phyloP scores from a whole-genome alignment of 1,140 invertebrate genomes.

The Drosophila simulans region DNA sequence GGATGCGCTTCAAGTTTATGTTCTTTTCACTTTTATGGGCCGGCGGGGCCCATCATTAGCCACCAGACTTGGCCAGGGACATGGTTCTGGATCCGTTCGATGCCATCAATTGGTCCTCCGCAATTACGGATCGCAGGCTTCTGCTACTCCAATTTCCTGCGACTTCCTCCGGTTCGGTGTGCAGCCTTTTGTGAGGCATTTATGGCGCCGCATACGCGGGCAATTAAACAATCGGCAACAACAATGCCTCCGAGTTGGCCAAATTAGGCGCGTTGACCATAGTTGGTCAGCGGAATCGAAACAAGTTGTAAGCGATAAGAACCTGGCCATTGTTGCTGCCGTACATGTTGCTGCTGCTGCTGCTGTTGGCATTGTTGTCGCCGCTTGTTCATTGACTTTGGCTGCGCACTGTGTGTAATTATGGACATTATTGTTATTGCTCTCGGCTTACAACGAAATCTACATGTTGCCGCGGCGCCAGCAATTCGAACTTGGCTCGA shows the following conservation, averaged over 20 bases:
- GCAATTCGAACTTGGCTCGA: slow-evolving; percentile 26
- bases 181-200: slow-evolving; percentile 54
- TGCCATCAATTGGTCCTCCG: slow-evolving; percentile 26
- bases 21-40: slow-evolving; percentile 71
- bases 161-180: background rate
- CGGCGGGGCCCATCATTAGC: slow-evolving; percentile 60
- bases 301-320: slow-evolving; percentile 81
- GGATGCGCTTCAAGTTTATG: slow-evolving; percentile 44
- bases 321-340: slow-evolving; percentile 47
- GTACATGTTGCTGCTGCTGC: slow-evolving; percentile 22
- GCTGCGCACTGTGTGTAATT: slow-evolving; percentile 56
- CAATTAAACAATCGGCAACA: slow-evolving; percentile 79
- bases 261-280: slow-evolving; percentile 75
- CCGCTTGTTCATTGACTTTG: slow-evolving; percentile 62
- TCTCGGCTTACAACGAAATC: slow-evolving; percentile 45
- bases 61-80: slow-evolving; percentile 40
- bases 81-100: slow-evolving; percentile 38
- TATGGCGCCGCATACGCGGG: slow-evolving; percentile 78
- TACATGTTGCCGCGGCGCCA: slow-evolving; percentile 54
- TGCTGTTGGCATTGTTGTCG: slow-evolving; percentile 57
- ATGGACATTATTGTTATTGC: slow-evolving; percentile 66
- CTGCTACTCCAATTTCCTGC: slow-evolving; percentile 9
- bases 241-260: slow-evolving; percentile 67
- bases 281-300: slow-evolving; percentile 79
- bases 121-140: slow-evolving; percentile 31